Percentiles rank a stretch among this genome's conserved stretches.
phyloP scores from a whole-genome alignment of 2,797 vertebrate species.

The Fistularia commersonii region DNA sequence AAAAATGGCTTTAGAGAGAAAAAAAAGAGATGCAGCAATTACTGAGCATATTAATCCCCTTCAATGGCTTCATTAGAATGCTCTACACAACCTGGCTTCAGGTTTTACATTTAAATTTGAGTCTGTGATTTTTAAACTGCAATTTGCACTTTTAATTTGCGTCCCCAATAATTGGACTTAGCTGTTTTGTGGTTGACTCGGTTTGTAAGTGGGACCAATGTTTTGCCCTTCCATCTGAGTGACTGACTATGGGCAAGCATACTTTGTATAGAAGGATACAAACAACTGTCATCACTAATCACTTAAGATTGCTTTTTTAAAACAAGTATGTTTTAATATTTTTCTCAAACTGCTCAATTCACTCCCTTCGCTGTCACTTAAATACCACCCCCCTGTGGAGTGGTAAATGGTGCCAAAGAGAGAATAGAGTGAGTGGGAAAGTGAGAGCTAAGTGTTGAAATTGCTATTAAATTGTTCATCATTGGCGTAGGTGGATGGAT shows the following conservation, averaged over 20 bases:
- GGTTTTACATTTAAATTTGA: slow-evolving; percentile 73
- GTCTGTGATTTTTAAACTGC: slow-evolving; percentile 56
- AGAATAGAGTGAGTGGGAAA: too few relatives aligned
- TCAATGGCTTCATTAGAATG: slow-evolving; percentile 73
- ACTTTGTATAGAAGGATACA: slow-evolving; percentile 17
- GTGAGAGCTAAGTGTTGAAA: too few relatives aligned
- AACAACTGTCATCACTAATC: not conserved
- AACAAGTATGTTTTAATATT: too few relatives aligned
- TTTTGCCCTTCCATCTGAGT: slow-evolving; percentile 21
- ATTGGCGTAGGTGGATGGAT: too few relatives aligned
- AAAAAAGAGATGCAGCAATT: slow-evolving; percentile 68
- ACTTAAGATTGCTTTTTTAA: too few relatives aligned
- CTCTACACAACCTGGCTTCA: slow-evolving; percentile 51
- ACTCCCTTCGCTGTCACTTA: too few relatives aligned
- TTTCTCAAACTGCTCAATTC: too few relatives aligned
- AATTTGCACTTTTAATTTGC: slow-evolving; percentile 73
- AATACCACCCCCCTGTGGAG: too few relatives aligned
- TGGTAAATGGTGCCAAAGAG: too few relatives aligned
- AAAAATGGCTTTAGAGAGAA: slow-evolving; percentile 59
- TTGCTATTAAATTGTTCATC: too few relatives aligned
- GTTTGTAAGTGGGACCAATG: slow-evolving; percentile 46
- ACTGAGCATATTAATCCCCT: slow-evolving; percentile 71
- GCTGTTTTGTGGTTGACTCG: slow-evolving; percentile 53
- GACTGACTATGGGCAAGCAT: slow-evolving; percentile 12
- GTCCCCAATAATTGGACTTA: slow-evolving; percentile 59